Percentiles rank a stretch among this genome's conserved stretches.
Evolutionary conservation across 2,113 vertebrate species (phyloP).

Genomic region (Petaurus breviceps): DNA sequence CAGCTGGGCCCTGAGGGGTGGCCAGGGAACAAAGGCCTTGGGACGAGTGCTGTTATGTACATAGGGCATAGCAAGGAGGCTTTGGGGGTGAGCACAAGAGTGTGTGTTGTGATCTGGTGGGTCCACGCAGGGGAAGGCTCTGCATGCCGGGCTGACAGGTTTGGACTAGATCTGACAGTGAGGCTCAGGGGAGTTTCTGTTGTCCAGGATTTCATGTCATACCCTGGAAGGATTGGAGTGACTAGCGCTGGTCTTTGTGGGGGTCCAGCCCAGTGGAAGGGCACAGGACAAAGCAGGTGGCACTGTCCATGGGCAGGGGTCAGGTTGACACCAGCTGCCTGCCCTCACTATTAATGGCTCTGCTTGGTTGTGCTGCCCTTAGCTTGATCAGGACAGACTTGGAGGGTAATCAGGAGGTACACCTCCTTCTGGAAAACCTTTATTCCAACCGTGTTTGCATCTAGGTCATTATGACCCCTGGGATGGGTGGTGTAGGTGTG

Average conservation of each 20-base stretch:
- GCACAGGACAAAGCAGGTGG: no score
- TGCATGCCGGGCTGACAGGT: not conserved
- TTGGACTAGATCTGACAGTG: no score
- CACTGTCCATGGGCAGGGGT: no score
- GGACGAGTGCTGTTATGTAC: no score
- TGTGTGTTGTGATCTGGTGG: not conserved
- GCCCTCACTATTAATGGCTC: not conserved
- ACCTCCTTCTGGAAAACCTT: not conserved
- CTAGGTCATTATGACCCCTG: not conserved
- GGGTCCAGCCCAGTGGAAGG: no score
- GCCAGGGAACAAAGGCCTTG: no score
- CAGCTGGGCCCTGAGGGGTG: no score
- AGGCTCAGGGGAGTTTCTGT: no score
- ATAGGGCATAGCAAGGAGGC: not conserved
- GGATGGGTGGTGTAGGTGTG: not conserved
- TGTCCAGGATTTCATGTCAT: no score
- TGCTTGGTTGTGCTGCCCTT: not conserved
- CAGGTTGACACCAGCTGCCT: not conserved
- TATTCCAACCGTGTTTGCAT: not conserved
- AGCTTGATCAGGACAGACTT: not conserved
- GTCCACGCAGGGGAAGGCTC: not conserved
- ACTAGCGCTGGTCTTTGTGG: not conserved
- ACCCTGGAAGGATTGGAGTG: no score
- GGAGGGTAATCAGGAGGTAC: not conserved
- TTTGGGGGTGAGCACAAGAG: not conserved